These are phyloP conservation scores for Nephila pilipes DNA, from an alignment of 1,140 invertebrate genomes.

Conservation along the genomic window DNA sequence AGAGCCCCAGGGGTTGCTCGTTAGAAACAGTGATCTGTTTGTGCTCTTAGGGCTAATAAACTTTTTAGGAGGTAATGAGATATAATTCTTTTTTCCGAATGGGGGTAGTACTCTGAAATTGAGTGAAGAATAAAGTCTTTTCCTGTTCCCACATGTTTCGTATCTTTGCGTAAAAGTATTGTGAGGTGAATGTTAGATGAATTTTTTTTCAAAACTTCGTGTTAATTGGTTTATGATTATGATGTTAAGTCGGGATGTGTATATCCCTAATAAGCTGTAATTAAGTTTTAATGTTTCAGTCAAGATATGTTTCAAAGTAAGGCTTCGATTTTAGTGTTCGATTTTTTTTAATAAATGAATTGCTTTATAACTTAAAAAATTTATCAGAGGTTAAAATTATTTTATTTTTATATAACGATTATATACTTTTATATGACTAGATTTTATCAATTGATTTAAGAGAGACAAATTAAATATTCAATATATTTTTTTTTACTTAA, in stretches of 20 bases:
- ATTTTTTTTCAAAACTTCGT: background rate
- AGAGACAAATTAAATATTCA: too few species aligned
- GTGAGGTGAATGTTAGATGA: background rate
- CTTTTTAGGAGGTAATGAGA: constrained; percentile 30
- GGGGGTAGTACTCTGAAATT: background rate
- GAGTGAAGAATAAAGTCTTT: background rate
- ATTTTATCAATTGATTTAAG: too few species aligned
- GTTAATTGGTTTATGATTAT: background rate
- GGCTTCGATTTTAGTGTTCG: too few species aligned
- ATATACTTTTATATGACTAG: too few species aligned
- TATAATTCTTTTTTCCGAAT: background rate
- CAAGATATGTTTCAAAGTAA: too few species aligned
- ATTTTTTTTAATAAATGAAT: too few species aligned
- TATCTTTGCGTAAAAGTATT: background rate
- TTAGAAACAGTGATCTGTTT: constrained; percentile 43
- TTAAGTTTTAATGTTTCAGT: background rate
- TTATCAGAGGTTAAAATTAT: too few species aligned
- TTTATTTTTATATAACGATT: too few species aligned
- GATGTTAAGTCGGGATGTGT: background rate
- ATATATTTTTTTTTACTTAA: too few species aligned
- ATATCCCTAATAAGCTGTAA: background rate
- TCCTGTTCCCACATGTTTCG: background rate
- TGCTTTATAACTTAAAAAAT: too few species aligned
- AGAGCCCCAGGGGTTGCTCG: background rate
- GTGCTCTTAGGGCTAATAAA: constrained; percentile 48